These are phyloP conservation scores for Plodia interpunctella DNA, from an alignment of 1,140 invertebrate genomes.

Conservation along the genomic window DNA sequence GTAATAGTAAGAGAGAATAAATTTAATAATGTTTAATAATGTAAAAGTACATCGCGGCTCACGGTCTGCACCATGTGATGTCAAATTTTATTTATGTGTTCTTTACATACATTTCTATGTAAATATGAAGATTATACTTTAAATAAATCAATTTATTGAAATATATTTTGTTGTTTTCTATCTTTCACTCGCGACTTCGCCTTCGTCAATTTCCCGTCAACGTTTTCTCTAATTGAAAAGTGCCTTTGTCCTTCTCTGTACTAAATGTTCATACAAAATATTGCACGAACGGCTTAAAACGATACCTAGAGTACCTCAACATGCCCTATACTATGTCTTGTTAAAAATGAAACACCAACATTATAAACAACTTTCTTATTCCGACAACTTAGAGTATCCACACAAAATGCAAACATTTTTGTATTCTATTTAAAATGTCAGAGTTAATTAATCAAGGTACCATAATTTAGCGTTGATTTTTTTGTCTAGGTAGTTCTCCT, in stretches of 20 bases:
- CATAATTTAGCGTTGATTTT: no score
- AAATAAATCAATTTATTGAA: constrained; percentile 17
- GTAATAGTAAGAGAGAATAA: not conserved
- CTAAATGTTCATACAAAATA: no score
- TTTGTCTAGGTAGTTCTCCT: no score
- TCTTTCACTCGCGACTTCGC: no score
- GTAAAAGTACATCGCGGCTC: not conserved
- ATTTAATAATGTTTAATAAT: constrained; percentile 5
- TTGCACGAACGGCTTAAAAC: no score
- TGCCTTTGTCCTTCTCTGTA: no score
- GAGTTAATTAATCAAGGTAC: no score
- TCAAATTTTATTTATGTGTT: constrained; percentile 21
- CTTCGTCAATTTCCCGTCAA: no score
- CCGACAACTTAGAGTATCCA: not conserved
- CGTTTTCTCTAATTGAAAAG: no score
- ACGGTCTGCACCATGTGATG: constrained; percentile 13
- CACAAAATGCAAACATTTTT: not conserved
- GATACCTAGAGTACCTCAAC: no score
- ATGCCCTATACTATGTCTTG: not conserved
- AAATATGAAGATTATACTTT: constrained; percentile 20
- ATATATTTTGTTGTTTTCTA: not conserved
- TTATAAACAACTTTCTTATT: not conserved
- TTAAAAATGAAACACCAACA: not conserved
- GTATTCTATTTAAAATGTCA: no score
- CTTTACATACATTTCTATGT: constrained; percentile 16